Base-by-base conservation (phyloP, 2,888 invertebrate genomes). In the Germaria angustata region DNA sequence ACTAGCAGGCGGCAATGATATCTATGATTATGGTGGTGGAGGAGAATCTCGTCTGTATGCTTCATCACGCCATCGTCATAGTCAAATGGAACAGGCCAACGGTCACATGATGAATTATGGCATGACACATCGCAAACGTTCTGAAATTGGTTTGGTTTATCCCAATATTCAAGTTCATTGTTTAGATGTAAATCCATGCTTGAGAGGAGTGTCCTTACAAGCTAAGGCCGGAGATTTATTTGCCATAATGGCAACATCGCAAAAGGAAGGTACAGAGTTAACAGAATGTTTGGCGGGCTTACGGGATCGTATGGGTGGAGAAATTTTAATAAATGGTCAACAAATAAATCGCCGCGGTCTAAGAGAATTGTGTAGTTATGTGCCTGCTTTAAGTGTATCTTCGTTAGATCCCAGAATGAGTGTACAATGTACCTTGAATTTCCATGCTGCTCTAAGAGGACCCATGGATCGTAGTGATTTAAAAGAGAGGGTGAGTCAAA, bases 191-290 rank as follows among this genome's bases (percentile, higher is more conserved):
- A 95, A 95, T 86, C 97, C 97, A 0, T 97, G 97, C 22, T 81
- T 91, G 75, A 88, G 91, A 20, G 91, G 91, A 3, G 93, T 98
- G 8, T 96, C 96, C 32, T 94, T 98, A 86, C 98, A 98, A 91
- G 95, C 96, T 28, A 95, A 96, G 85, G 97, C 97, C 0, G 97
- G 98, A 32, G 98, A 98, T 92, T 93, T 98, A 53, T 92, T 98
- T 87, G 98, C 97, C 2, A 93, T 98, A 22, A 94, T 98, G 94
- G 95, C 98, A 1, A 98, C 98, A 0, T 94, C 95, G 82, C 97
- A 96, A 86, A 93, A 93, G 46, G 98, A 98, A 90, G 97, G 97
- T 11, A 96, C 96, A 0, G 95, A 95, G 0, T 92, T 98, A n/a
- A 92, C 98, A 68, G 96, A 97, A 87, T 95, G 96, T 0, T 91